Evolutionary conservation across 2,888 invertebrate genomes (phyloP).

Genomic region (Ochlodes sylvanus): DNA sequence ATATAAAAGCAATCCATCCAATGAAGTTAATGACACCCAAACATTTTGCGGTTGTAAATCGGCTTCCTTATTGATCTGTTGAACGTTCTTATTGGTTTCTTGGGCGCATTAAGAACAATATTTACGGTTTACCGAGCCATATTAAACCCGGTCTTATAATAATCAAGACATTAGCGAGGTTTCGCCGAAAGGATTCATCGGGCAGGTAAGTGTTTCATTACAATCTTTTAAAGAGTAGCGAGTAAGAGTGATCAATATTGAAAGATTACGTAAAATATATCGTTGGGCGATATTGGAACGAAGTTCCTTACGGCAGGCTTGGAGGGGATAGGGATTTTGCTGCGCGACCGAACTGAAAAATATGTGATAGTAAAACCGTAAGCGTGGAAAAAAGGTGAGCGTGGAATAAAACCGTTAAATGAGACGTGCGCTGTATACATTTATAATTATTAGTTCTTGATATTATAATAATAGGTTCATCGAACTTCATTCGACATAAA

Average conservation of each 20-base stretch:
- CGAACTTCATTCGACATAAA: too few relatives aligned
- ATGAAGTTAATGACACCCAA: background rate
- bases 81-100: constrained; percentile 21
- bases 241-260: too few relatives aligned
- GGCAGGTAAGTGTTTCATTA: constrained; percentile 37
- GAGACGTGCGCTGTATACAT: too few relatives aligned
- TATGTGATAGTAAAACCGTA: too few relatives aligned
- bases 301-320: too few relatives aligned
- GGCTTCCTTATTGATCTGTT: constrained; percentile 33
- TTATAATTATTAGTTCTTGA: too few relatives aligned
- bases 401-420: too few relatives aligned
- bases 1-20: background rate
- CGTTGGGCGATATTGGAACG: too few relatives aligned
- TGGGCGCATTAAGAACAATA: constrained; percentile 21
- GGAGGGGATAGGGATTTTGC: too few relatives aligned
- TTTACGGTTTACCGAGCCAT: constrained; percentile 31
- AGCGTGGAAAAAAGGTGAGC: too few relatives aligned
- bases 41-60: constrained; percentile 25
- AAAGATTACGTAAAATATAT: background rate
- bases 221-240: constrained; percentile 13
- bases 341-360: too few relatives aligned
- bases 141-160: constrained; percentile 27
- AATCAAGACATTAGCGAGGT: constrained; percentile 37
- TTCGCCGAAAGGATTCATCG: constrained; percentile 23
- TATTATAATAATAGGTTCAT: too few relatives aligned